Evolutionary conservation across 1,140 invertebrate species (phyloP), one percentile per base, ranked within the genome.

Genomic region (Whitmania pigra): DNA sequence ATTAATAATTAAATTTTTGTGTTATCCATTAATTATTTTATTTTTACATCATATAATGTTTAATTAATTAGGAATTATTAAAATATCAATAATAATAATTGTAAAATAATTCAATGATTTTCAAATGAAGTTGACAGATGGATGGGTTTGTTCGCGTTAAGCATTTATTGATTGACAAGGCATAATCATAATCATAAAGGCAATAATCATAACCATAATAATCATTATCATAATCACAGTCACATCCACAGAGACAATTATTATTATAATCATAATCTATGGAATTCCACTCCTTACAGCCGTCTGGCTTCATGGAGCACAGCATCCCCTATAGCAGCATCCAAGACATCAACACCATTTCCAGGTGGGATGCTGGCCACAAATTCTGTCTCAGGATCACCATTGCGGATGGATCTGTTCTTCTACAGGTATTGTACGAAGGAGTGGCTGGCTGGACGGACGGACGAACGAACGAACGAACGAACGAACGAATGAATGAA

Each of bases 341-440:
- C 84, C 87, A 89, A 76, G 89, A 91, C 77, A 87, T 90, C 1
- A 90, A 89, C 78, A 86, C 88, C 67, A 88, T 90, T 2, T 86
- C 88, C 3, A 84, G 89, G 72, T 91, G 89, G 89, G 89, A 91
- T 77, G 86, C 87, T 2, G 88, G 88, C 18, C 87, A 90, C 76
- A 89, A 89, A 79, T 91, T 89, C 79, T 91, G 89, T 81, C 85
- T 91, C 71, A 85, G 89, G 75, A 88, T 91, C 75, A 88, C 90
- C 31, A 85, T 91, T 77, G 85, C 87, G 11, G 87, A 90, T 78
- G 89, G 89, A 67, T 90, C 89, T 43, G 81, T 91, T 22, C 82
- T 91, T 9, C 80, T 91, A 31, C 89, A 91, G 83, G 86, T 87
- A 75, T n/a, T 74, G 74, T 6, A 25, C 1, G 7, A 25, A 53